A percentile compares a stretch with the other conserved stretches of the same genome.
Conservation (phyloP, 2,888 invertebrate genomes). For the Plutella xylostella region DNA sequence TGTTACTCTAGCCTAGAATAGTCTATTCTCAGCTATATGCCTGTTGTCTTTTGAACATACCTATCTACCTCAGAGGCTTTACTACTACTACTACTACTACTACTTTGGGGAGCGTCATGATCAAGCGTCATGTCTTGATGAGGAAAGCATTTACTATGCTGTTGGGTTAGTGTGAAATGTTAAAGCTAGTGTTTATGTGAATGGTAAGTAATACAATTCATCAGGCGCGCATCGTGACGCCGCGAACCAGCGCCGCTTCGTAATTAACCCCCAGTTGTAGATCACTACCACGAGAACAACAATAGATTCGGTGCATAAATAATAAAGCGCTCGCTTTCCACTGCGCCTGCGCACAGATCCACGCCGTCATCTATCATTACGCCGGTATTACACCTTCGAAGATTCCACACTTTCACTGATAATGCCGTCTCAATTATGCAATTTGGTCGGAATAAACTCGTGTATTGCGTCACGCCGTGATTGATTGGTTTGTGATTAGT, state of each 20-base stretch:
- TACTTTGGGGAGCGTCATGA: too few species aligned
- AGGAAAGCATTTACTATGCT: too few species aligned
- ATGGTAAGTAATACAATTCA: too few species aligned
- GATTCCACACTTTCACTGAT: constrained; percentile 60
- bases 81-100: too few species aligned
- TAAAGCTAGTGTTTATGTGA: too few species aligned
- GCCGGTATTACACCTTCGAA: constrained; percentile 37
- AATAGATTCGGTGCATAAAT: constrained; percentile 49
- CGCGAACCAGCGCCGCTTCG: constrained; percentile 18
- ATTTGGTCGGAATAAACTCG: constrained; percentile 32
- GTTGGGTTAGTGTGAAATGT: too few species aligned
- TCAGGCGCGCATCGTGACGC: too few species aligned
- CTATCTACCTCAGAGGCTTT: too few species aligned
- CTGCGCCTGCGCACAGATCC: constrained; percentile 23
- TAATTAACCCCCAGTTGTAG: constrained; percentile 32
- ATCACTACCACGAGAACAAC: constrained; percentile 41
- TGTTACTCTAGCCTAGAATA: too few species aligned
- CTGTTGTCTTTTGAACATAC: too few species aligned
- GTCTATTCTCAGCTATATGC: too few species aligned
- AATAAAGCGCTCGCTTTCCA: constrained; percentile 51
- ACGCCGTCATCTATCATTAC: constrained; percentile 46
- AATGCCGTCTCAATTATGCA: constrained; percentile 52
- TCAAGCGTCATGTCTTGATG: too few species aligned
- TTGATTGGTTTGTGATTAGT: not conserved
- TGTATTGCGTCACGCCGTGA: constrained; percentile 1